Evolutionary conservation across 2,888 invertebrate genomes (phyloP), one percentile per base, ranked within the genome.

Genomic region (Chorisops tibialis): DNA sequence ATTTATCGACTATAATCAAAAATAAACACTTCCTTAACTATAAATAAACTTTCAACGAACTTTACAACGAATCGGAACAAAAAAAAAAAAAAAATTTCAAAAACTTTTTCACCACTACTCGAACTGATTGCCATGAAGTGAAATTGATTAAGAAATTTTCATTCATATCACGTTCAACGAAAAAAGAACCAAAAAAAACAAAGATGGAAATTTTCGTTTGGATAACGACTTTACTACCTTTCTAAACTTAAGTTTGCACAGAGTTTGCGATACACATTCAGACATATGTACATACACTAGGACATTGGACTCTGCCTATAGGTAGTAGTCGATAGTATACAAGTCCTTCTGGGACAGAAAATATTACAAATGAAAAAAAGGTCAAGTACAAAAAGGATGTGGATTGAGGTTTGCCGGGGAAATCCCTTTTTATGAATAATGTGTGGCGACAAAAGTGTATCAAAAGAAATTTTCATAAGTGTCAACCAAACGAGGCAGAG

Each of bases 361-460:
- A 30, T 2, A 30, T 1, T 30, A n/a, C 30, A 9, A 30, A 30
- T 30, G 30, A 30, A 30, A 30, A 24, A 50, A 50, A 50, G 50
- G 50, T 35, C 37, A 12, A 50, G 16, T 16, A n/a, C 16, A 30
- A 50, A 50, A 50, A 16, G 50, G 35, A 50, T 35, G 19, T 50
- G 18, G 35, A 50, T 35, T 50, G 50, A 50, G 50, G 50, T 50
- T 50, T 50, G 30, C 50, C 22, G 6, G 30, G 5, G 18, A 50
- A 50, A 50, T 35, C 50, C 37, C 50, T 50, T 50, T 50, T 50
- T 50, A 50, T 50, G 50, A 35, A 50, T 30, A 30, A 50, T 48
- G 48, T 48, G 19, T 21, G 18, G 24, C 22, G 48, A 48, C 48
- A 48, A 48, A 48, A 48, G 48, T 21, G 48, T 48, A 22, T 21